These are phyloP conservation scores for Prorops nasuta DNA, from an alignment of 1,140 invertebrate genomes.

Conservation along the genomic window DNA sequence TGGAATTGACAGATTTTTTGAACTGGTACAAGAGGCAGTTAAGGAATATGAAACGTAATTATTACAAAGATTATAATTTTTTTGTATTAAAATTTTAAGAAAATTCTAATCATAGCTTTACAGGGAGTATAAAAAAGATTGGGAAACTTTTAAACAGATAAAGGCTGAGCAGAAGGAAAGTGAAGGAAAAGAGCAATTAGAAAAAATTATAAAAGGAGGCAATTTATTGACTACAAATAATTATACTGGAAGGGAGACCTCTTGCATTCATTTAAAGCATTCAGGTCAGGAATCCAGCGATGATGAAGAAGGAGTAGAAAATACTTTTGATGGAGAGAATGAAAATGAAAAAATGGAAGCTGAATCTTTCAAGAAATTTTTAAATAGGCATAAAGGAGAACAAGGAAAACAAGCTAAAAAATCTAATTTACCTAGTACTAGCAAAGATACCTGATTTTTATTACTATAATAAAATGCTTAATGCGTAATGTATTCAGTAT, in stretches of 20 bases:
- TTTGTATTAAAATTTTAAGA: slow-evolving; percentile 7
- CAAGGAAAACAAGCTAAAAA: slow-evolving; percentile 23
- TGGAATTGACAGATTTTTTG: slow-evolving; percentile 71
- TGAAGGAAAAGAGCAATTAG: slow-evolving; percentile 41
- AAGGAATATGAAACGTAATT: slow-evolving; percentile 73
- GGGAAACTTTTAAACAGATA: slow-evolving; percentile 65
- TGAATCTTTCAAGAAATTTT: slow-evolving; percentile 42
- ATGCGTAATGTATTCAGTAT: no score
- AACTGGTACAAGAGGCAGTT: slow-evolving; percentile 65
- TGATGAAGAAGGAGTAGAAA: slow-evolving; percentile 69
- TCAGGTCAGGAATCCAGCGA: slow-evolving; percentile 70
- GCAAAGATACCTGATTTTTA: no score
- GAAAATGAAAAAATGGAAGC: slow-evolving; percentile 35
- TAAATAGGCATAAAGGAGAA: slow-evolving; percentile 38
- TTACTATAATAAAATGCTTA: no score
- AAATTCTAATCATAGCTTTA: slow-evolving; percentile 24
- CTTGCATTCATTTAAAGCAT: slow-evolving; percentile 69
- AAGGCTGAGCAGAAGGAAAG: slow-evolving; percentile 56
- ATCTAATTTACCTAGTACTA: slow-evolving; percentile 22
- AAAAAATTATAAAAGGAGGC: slow-evolving; percentile 42
- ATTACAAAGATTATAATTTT: background rate
- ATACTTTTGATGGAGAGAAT: slow-evolving; percentile 30
- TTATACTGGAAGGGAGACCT: slow-evolving; percentile 60
- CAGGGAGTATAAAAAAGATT: slow-evolving; percentile 73
- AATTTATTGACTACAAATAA: slow-evolving; percentile 57